Base-by-base conservation (phyloP, 53 echinoderm and acorn worm genomes). In the Temnopleurus reevesii region DNA sequence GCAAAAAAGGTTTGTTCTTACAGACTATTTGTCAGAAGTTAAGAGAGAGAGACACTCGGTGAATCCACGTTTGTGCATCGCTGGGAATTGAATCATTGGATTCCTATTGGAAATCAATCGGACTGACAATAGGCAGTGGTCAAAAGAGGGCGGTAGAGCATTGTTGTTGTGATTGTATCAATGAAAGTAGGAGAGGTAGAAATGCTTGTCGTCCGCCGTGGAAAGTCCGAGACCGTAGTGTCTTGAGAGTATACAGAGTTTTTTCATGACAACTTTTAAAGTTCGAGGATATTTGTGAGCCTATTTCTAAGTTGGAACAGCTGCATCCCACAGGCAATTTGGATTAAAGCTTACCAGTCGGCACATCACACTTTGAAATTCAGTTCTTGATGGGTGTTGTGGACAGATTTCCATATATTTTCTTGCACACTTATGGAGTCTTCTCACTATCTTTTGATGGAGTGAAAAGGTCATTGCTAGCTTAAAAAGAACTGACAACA, bases 31-130 rank as follows among this genome's bases (percentile, higher is more conserved):
- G n/a, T n/a, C n/a, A n/a, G n/a, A n/a, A n/a, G n/a, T n/a, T n/a
- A n/a, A n/a, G n/a, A n/a, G n/a, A n/a, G n/a, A n/a, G n/a, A n/a
- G n/a, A n/a, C n/a, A n/a, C n/a, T n/a, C n/a, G n/a, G n/a, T n/a
- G n/a, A n/a, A n/a, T n/a, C 41, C 21, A 38, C 19, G 36, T 15
- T 41, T 19, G 6, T 35, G 36, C 38, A 7, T 38, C n/a, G 2
- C 6, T 38, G 21, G 19, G 66, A 21, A 71, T 41, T 71, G 71
- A 71, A 71, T 71, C 71, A 31, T 80, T 47, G 45, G 29, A 51
- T 49, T 30, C 10, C 4, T 83, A 83, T 83, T 83, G 83, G 83
- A 83, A 83, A 83, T 83, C 83, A 83, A 83, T 83, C 9, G 83
- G 8, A 12, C 0, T 3, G 8, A 17, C 49, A 83, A 83, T 83